Base-by-base conservation (phyloP, 1,140 invertebrate species). In the Hylaeus volcanicus region DNA sequence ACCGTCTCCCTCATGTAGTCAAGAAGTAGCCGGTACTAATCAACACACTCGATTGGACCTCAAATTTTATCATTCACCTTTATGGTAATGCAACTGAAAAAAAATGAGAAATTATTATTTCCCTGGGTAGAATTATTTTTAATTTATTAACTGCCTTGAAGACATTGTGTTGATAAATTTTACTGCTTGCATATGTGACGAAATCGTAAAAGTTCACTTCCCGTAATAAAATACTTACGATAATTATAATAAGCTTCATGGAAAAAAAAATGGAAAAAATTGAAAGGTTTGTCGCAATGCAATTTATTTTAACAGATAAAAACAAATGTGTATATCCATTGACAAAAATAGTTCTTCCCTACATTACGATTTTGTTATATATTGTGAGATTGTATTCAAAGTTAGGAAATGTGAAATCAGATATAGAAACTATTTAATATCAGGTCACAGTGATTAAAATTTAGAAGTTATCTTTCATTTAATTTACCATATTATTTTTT, bases 21-120 rank as follows among this genome's bases (percentile, higher is more conserved):
- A 92, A 79, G 92, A 93, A 88, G 87, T 91, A 15, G 70, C 82
- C 37, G 86, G 85, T 39, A 86, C 74, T 72, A 83, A 88, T 82
- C 88, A 91, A 71, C 82, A 87, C 39, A 88, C 84, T 48, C 92
- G 93, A 74, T 82, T 93, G 26, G 92, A 93, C 86, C 88, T 93
- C 2, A 93, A 93, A 82, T 93, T 93, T 85, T 93, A 93, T 73
- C 92, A 93, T 61, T 93, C 92, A 0, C 92, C 93, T 61, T 86
- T 93, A 58, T 93, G 93, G 93, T 93, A 93, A 88, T 89, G n/a
- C 5, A 43, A 39, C 51, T 58, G 14, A 26, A 72, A 39, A 43
- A 11, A 15, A 45, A 15, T 68, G n/a, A 9, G 12, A 65, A 53
- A 48, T 6, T 45, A 5, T 45, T 64, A 60, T 51, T 68, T 53